Evolutionary conservation across 2,113 vertebrate species (phyloP), one percentile per base, ranked within the genome.

Genomic region (Psittacula cyanocephala): DNA sequence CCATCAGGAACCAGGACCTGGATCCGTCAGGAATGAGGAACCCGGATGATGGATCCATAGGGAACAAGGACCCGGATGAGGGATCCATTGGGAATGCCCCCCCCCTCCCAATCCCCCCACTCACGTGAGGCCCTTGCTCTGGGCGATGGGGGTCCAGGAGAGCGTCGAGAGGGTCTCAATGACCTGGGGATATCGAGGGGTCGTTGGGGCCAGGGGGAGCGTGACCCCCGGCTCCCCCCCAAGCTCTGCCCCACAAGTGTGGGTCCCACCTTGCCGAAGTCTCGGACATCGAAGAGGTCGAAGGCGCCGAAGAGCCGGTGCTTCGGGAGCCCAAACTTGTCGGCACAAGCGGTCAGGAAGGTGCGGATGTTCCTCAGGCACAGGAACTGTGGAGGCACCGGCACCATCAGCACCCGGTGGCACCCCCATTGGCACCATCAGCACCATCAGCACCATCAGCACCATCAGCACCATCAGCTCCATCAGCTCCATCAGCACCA

Each of bases 281-380:
- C 99, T 62, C 98, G 98, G 35, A 99, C 99, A 2, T 99, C 99
- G 2, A 99, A 99, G 80, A 99, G 98, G 97, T 99, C 99, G 2
- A 99, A 99, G 81, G 98, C 99, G 17, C 99, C 99, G 2, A 99
- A 99, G 64, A 99, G 98, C 2, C 99, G 99, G 0, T 95, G 99
- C 96, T 98, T 98, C 44, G 97, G 99, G 47, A 99, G 98, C 37
- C 98, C 97, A 7, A 99, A 99, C 27, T 97, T 98, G 55, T 98
- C 98, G 0, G 98, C 97, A 70, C 99, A 99, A 37, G 97, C 96
- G 4, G 89, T 93, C 49, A 99, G 97, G 96, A 99, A 99, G 11
- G 98, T 99, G 11, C 99, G 98, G 95, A 99, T 99, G 94, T 99
- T 99, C 97, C 99, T 99, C 95, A 99, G 98, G 91, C 99, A 99